These are phyloP conservation scores for Lophotriccus pileatus DNA, from an alignment of 2,797 vertebrate genomes.

Conservation along the genomic window DNA sequence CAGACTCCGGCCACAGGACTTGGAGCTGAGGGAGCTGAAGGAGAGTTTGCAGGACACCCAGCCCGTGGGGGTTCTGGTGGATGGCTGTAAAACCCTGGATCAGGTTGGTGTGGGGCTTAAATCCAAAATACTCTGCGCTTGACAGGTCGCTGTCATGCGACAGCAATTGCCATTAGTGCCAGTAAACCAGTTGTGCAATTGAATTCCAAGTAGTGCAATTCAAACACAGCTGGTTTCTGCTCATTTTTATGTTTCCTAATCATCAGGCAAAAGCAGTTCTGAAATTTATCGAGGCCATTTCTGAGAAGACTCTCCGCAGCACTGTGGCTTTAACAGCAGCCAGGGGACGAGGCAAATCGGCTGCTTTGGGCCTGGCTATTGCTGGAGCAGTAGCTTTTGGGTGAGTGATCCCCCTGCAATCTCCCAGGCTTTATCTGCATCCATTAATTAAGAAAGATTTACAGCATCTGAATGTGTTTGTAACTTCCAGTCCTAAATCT, in stretches of 20 bases:
- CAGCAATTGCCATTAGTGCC: too few species aligned
- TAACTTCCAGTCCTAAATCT: neutral
- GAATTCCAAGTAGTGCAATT: neutral
- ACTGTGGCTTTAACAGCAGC: constrained; percentile 94
- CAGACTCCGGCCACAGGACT: constrained; percentile 77
- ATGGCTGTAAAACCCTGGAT: constrained; percentile 92
- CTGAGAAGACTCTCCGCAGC: constrained; percentile 94
- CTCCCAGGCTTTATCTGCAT: neutral
- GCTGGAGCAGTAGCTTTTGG: constrained; percentile 95
- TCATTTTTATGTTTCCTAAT: neutral
- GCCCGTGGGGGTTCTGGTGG: constrained; percentile 93
- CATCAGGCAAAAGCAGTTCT: constrained; percentile 90
- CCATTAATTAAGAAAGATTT: neutral
- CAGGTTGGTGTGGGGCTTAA: constrained; percentile 78
- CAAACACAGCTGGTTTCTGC: neutral
- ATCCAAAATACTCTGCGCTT: neutral
- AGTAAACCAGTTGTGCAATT: neutral
- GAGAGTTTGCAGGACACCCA: constrained; percentile 93
- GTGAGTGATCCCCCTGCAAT: constrained; percentile 59
- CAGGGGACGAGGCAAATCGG: constrained; percentile 94
- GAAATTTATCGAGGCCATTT: constrained; percentile 96
- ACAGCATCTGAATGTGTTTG: neutral
- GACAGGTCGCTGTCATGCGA: too few species aligned
- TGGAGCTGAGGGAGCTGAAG: constrained; percentile 91
- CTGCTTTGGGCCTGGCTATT: constrained; percentile 91